Evolutionary conservation across 2,888 invertebrate species (phyloP).

Genomic region (Eilema sororculum): DNA sequence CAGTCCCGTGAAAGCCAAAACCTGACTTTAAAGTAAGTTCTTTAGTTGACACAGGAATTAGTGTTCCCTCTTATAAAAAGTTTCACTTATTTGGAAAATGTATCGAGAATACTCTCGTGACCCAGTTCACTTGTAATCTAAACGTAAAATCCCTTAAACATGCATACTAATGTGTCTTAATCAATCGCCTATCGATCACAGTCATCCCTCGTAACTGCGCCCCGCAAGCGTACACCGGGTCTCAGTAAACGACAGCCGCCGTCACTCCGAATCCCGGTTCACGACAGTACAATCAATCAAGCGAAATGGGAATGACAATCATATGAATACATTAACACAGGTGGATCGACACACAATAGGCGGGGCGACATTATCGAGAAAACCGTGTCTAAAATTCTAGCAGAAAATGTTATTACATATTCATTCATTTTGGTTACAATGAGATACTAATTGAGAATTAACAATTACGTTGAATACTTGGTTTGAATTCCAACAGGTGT

Average conservation of each 20-base stretch:
- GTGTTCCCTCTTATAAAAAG: no score
- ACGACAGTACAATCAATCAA: neutral
- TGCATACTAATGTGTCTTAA: constrained; percentile 1
- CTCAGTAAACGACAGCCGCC: neutral
- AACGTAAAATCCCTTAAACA: neutral
- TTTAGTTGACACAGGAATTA: no score
- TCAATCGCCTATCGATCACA: neutral
- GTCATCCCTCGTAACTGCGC: neutral
- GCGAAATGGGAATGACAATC: constrained; percentile 2
- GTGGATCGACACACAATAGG: constrained; percentile 1
- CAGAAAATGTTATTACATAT: neutral
- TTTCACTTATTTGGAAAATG: no score
- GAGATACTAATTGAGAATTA: neutral
- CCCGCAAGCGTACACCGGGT: neutral
- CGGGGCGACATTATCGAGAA: neutral
- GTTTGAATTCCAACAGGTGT: neutral
- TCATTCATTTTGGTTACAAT: neutral
- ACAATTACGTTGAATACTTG: neutral
- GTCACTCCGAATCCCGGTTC: neutral
- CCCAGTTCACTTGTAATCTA: neutral
- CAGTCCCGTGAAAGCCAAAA: no score
- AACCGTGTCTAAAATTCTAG: neutral
- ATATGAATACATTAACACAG: neutral
- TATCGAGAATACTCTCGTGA: no score
- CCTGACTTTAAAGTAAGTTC: no score